Percentiles rank a stretch among this genome's conserved stretches.
Evolutionary conservation across 37 sponge, comb jelly and placozoan genomes (phyloP).

Genomic region (Haliclona indistincta): DNA sequence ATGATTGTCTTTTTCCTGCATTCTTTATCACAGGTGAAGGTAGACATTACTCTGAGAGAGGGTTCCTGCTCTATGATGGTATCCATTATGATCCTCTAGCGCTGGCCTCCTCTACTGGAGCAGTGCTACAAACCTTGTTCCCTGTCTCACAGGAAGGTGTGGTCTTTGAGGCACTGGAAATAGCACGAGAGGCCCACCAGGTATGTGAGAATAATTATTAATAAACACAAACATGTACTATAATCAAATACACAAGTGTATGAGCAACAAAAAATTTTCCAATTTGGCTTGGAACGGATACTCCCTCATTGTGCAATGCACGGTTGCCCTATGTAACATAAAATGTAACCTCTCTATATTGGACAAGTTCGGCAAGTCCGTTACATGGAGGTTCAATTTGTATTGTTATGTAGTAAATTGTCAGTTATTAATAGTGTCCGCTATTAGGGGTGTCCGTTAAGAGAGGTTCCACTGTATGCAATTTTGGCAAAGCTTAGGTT

Average conservation of each 20-base stretch:
- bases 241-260: neutral
- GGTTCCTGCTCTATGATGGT: conserved; percentile 75
- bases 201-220: conserved; percentile 14
- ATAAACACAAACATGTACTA: neutral
- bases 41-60: conserved; percentile 21
- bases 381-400: neutral
- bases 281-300: no score
- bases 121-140: conserved; percentile 30
- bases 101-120: conserved; percentile 3
- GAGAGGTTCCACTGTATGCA: neutral
- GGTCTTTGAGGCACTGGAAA: conserved; percentile 31
- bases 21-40: conserved; percentile 34
- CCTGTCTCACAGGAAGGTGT: conserved; percentile 24
- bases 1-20: no score
- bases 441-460: no score
- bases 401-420: neutral
- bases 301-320: no score
- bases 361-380: no score
- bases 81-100: conserved; percentile 85
- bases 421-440: no score
- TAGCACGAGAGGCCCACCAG: conserved; percentile 61
- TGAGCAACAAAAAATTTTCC: neutral
- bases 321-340: no score
- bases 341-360: no score
- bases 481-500: neutral